Percentiles rank a stretch among this genome's conserved stretches.
phyloP scores from a whole-genome alignment of 2,797 vertebrate genomes.

The Pyrrhura leucotis region DNA sequence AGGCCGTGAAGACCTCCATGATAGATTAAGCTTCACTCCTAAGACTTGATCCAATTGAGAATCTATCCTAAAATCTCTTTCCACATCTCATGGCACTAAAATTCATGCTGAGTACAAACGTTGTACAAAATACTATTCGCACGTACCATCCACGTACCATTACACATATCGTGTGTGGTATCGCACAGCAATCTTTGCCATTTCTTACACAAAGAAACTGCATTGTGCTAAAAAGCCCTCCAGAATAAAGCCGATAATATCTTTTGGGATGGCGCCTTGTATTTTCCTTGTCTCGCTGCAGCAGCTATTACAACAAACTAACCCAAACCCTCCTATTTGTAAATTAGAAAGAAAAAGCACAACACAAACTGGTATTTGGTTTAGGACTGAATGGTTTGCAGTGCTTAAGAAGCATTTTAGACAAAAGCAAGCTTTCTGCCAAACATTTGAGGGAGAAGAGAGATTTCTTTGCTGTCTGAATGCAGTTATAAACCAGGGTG shows the following conservation, averaged over 20 bases:
- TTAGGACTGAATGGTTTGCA: conserved; percentile 20
- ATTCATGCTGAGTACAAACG: not conserved
- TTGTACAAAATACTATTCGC: not conserved
- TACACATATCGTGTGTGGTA: not conserved
- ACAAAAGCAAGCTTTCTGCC: conserved; percentile 66
- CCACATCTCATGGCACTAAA: not conserved
- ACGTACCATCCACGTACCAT: accelerated
- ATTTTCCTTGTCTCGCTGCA: not conserved
- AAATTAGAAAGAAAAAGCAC: conserved; percentile 51
- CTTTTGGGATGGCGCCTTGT: conserved; percentile 28
- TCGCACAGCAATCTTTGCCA: not conserved
- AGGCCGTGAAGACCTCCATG: not conserved
- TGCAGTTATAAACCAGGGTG: not conserved
- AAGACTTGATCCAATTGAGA: not conserved
- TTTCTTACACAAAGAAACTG: conserved; percentile 1
- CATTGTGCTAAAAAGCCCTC: conserved; percentile 33
- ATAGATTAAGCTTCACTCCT: not conserved
- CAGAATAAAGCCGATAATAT: conserved; percentile 44
- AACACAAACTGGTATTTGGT: conserved; percentile 8
- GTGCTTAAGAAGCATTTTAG: conserved; percentile 42
- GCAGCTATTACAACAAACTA: conserved; percentile 22
- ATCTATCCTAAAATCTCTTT: not conserved
- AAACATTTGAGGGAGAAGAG: conserved; percentile 13
- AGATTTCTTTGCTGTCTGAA: conserved; percentile 11
- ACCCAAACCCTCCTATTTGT: conserved; percentile 34